Evolutionary conservation across 2,797 vertebrate species (phyloP).

Genomic region (Onychomys torridus): DNA sequence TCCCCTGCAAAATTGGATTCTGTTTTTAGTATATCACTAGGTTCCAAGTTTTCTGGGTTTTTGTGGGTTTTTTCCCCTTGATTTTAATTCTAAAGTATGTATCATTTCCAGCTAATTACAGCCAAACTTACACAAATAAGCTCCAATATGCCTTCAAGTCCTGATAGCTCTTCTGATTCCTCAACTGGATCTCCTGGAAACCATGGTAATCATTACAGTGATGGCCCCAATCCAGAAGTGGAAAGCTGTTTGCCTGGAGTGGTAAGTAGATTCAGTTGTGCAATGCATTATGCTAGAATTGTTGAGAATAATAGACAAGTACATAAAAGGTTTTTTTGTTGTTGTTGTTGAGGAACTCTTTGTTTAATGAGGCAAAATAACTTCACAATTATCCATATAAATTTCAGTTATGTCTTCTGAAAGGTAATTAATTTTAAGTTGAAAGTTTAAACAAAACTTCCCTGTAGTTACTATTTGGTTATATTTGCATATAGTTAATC

Average conservation of each 20-base stretch:
- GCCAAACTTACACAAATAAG: slow-evolving; percentile 99
- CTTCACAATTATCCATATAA: neutral
- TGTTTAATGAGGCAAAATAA: slow-evolving; percentile 11
- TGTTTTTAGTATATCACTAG: neutral
- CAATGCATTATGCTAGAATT: slow-evolving; percentile 53
- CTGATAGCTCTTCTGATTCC: slow-evolving; percentile 99
- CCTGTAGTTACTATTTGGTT: neutral
- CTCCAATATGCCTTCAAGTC: slow-evolving; percentile 99
- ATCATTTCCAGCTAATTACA: slow-evolving; percentile 94
- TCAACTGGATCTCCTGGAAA: slow-evolving; percentile 99
- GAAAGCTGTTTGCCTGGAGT: slow-evolving; percentile 99
- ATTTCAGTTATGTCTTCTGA: slow-evolving; percentile 32
- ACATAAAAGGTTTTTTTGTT: neutral
- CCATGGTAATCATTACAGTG: slow-evolving; percentile 99
- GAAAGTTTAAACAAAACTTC: slow-evolving; percentile 50
- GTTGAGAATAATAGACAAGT: neutral
- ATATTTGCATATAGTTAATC: slow-evolving; percentile 22
- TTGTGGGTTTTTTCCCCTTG: slow-evolving; percentile 30
- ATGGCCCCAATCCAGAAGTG: slow-evolving; percentile 98
- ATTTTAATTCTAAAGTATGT: slow-evolving; percentile 61
- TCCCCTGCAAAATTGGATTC: neutral
- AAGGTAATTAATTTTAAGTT: slow-evolving; percentile 52
- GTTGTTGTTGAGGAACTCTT: neutral
- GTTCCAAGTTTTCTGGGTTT: slow-evolving; percentile 18
- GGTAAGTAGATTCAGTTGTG: slow-evolving; percentile 89